Evolutionary conservation across 2,888 invertebrate genomes (phyloP).

Genomic region (Eustalomyia histrio): DNA sequence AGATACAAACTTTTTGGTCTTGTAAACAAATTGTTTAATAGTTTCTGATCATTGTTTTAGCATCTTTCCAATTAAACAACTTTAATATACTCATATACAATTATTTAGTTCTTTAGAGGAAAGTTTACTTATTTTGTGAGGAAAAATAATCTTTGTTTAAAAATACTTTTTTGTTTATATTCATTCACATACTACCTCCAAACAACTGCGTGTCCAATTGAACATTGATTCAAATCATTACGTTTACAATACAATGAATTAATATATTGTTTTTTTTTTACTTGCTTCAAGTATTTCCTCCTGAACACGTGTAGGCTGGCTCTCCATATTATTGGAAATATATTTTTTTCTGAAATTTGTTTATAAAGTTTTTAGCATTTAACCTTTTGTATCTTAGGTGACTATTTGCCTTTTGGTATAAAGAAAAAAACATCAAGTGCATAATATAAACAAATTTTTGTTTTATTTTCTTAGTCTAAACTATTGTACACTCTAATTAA

Average conservation of each 20-base stretch:
- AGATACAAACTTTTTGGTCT: background rate
- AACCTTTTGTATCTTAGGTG: conserved; percentile 51
- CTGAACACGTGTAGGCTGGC: conserved; percentile 40
- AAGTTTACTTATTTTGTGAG: conserved; percentile 1
- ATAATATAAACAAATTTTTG: conserved; percentile 48
- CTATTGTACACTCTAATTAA: conserved; percentile 12
- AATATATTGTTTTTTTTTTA: background rate
- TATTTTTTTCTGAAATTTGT: background rate
- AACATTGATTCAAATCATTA: conserved; percentile 44
- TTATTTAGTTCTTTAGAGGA: conserved; percentile 8
- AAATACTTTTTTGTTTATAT: conserved; percentile 53
- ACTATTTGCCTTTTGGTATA: conserved; percentile 51
- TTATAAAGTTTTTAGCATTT: conserved; percentile 27
- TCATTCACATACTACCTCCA: conserved; percentile 34
- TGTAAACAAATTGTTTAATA: conserved; percentile 1
- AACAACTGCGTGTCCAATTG: conserved; percentile 23
- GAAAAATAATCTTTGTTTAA: conserved; percentile 15
- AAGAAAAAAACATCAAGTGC: conserved; percentile 18
- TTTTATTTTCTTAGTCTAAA: background rate
- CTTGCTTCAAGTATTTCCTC: conserved; percentile 40
- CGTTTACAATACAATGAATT: conserved; percentile 22
- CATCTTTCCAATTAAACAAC: background rate
- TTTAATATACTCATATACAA: background rate
- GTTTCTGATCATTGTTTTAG: conserved; percentile 6
- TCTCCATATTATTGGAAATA: background rate